These are phyloP conservation scores for Meleagris gallopavo DNA, from an alignment of 2,113 vertebrate species.

Conservation along the genomic window DNA sequence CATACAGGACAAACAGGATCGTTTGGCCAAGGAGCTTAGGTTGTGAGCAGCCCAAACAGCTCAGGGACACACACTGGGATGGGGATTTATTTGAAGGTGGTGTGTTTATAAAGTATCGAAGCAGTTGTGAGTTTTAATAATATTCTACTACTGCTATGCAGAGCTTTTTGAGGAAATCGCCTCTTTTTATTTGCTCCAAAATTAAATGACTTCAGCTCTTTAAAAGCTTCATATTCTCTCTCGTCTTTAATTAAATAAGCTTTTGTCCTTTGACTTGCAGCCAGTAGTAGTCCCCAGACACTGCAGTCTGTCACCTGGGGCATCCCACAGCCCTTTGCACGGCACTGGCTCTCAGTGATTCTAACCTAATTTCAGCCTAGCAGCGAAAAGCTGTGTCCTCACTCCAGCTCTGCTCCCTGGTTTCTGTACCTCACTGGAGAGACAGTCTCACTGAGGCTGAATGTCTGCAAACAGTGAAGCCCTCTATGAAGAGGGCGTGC, in stretches of 20 bases:
- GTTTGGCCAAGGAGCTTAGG: background rate
- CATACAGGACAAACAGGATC: fast-evolving
- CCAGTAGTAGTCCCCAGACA: background rate
- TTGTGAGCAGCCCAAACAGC: background rate
- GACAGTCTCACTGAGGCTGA: background rate
- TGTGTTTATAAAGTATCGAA: background rate
- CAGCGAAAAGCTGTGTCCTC: background rate
- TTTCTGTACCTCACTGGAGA: background rate
- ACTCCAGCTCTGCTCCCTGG: background rate
- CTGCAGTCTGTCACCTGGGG: background rate
- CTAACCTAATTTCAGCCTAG: background rate
- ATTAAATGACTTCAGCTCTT: background rate
- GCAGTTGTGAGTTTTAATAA: background rate
- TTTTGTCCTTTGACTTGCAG: background rate
- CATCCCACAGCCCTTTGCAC: background rate
- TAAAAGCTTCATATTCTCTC: background rate
- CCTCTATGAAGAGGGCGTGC: background rate
- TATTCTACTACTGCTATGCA: background rate
- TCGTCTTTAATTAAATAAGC: background rate
- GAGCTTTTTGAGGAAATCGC: background rate
- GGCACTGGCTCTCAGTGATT: background rate
- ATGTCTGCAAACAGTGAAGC: background rate
- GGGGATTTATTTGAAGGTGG: background rate
- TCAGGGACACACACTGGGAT: background rate
- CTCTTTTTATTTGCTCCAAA: background rate